Evolutionary conservation across 2,113 vertebrate species (phyloP).

Genomic region (Cathartes aura): DNA sequence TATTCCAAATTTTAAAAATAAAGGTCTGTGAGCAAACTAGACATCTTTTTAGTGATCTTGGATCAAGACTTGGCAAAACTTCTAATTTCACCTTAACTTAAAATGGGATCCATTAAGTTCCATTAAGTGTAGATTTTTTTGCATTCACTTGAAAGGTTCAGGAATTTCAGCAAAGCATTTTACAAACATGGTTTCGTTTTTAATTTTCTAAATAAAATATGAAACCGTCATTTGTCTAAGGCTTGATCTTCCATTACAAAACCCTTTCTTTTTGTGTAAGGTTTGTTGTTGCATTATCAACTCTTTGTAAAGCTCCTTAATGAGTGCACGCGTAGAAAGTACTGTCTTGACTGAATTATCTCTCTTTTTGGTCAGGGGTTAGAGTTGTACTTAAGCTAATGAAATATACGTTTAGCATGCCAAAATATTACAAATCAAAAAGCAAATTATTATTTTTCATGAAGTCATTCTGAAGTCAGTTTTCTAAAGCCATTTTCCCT

Average conservation of each 20-base stretch:
- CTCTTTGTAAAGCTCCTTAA: background rate
- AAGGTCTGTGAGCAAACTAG: background rate
- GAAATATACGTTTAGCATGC: background rate
- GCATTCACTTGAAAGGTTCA: background rate
- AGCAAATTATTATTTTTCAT: slow-evolving; percentile 28
- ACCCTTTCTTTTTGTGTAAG: background rate
- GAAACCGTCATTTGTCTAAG: background rate
- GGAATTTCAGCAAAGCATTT: background rate
- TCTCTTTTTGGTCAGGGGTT: background rate
- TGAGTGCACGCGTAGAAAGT: background rate
- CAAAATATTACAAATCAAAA: slow-evolving; percentile 29
- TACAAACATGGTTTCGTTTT: background rate
- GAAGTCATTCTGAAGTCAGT: slow-evolving; percentile 1
- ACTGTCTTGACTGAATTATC: background rate
- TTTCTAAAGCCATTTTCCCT: slow-evolving; percentile 20
- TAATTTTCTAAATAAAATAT: background rate
- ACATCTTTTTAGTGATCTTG: background rate
- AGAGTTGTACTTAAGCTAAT: background rate
- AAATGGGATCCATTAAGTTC: background rate
- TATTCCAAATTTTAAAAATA: background rate
- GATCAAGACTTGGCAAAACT: background rate
- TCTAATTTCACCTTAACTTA: background rate
- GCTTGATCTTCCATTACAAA: background rate
- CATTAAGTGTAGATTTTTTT: background rate
- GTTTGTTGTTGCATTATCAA: background rate